Evolutionary conservation across 2,888 invertebrate species (phyloP).

Genomic region (Dynastes grantii): DNA sequence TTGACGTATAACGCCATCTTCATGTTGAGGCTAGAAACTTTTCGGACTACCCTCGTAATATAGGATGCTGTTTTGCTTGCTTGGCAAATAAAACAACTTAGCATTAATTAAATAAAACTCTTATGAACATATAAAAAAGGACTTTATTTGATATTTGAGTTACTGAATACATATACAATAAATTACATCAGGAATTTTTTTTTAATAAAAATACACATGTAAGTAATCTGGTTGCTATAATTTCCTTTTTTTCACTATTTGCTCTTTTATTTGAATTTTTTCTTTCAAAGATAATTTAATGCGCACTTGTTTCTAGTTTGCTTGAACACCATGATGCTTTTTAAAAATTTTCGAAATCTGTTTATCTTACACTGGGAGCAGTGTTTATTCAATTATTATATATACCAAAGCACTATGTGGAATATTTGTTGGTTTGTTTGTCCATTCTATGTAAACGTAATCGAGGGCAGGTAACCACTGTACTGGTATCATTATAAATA

Average conservation of each 20-base stretch:
- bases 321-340: slow-evolving; percentile 40
- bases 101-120: not conserved
- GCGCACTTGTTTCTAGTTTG: slow-evolving; percentile 42
- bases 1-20: too few relatives aligned
- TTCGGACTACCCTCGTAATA: too few relatives aligned
- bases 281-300: slow-evolving; percentile 37
- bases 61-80: too few relatives aligned
- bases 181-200: slow-evolving; percentile 47
- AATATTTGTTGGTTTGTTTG: slow-evolving; percentile 4
- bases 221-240: slow-evolving; percentile 43
- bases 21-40: too few relatives aligned
- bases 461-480: slow-evolving; percentile 36
- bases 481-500: slow-evolving; percentile 20
- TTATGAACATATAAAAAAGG: slow-evolving; percentile 39
- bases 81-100: too few relatives aligned
- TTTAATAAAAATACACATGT: slow-evolving; percentile 47
- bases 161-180: slow-evolving; percentile 46
- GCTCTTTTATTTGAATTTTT: slow-evolving; percentile 18
- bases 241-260: slow-evolving; percentile 37
- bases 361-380: slow-evolving; percentile 22
- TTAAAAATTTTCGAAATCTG: not conserved
- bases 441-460: slow-evolving; percentile 21
- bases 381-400: slow-evolving; percentile 22
- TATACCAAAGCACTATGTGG: slow-evolving; percentile 14
- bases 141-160: slow-evolving; percentile 45